These are phyloP conservation scores for Mus minutoides DNA, from an alignment of 2,797 vertebrate genomes.

Conservation along the genomic window DNA sequence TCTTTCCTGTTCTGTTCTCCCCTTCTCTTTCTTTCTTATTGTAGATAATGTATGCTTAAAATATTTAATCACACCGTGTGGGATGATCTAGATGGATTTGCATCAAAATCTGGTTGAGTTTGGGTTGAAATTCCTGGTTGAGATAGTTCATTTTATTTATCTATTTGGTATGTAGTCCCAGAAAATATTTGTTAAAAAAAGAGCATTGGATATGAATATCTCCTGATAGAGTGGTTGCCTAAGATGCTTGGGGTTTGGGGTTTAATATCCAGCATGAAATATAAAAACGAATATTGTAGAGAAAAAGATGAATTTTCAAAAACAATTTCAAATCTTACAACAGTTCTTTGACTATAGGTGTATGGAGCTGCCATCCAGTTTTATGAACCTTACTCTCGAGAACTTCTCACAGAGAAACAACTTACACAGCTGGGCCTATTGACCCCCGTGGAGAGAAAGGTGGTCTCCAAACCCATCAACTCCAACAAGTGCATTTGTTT, in stretches of 20 bases:
- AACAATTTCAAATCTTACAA: constrained; percentile 4
- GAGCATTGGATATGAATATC: neutral
- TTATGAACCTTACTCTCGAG: constrained; percentile 94
- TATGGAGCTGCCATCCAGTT: constrained; percentile 99
- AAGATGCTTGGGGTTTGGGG: neutral
- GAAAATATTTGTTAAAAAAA: constrained; percentile 14
- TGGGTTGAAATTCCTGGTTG: neutral
- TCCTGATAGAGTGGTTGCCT: neutral
- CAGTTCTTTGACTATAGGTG: constrained; percentile 88
- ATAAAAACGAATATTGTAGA: neutral
- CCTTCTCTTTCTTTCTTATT: neutral
- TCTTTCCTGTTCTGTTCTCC: neutral
- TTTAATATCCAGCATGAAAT: neutral
- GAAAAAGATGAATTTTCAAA: constrained; percentile 1
- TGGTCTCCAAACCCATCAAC: constrained; percentile 93
- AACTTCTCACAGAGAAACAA: constrained; percentile 95
- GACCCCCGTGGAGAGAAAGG: constrained; percentile 94
- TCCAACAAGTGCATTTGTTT: constrained; percentile 99
- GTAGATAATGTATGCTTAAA: neutral
- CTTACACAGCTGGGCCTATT: constrained; percentile 95
- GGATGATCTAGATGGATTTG: neutral
- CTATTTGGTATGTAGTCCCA: neutral
- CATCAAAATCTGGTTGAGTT: neutral
- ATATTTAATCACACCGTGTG: neutral
- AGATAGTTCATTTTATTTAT: constrained; percentile 10